A percentile compares a stretch with the other conserved stretches of the same genome.
These are phyloP conservation scores for Ochotona curzoniae DNA, from an alignment of 2,113 vertebrate species.

Conservation along the genomic window DNA sequence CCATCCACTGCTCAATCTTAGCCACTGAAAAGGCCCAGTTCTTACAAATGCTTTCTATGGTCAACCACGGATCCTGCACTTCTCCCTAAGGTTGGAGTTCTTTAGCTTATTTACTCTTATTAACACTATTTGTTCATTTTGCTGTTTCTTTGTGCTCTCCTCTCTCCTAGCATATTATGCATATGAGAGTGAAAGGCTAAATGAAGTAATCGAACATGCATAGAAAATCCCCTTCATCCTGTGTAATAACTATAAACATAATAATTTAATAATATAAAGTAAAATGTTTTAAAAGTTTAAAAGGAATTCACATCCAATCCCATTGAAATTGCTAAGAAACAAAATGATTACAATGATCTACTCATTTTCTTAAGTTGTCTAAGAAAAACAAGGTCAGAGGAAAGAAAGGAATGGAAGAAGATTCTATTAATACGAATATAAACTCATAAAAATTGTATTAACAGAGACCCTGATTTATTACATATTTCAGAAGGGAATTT, in stretches of 20 bases:
- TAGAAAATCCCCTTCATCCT: not conserved
- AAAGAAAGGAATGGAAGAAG: not conserved
- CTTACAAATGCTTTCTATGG: too few relatives aligned
- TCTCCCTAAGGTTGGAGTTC: too few relatives aligned
- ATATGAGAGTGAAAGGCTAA: not conserved
- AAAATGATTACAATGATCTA: not conserved
- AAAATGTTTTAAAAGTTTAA: not conserved
- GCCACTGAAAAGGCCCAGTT: too few relatives aligned
- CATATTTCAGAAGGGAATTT: not conserved
- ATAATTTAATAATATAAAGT: not conserved
- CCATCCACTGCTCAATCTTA: too few relatives aligned
- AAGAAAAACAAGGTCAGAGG: not conserved
- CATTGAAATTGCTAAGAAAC: not conserved
- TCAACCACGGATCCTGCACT: too few relatives aligned
- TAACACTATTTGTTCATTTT: fast-evolving
- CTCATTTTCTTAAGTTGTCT: not conserved
- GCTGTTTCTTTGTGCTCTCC: not conserved
- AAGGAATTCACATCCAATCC: not conserved
- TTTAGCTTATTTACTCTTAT: not conserved
- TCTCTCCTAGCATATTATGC: not conserved
- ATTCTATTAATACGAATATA: not conserved
- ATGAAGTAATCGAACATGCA: not conserved
- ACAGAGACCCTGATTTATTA: not conserved
- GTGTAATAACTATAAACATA: not conserved
- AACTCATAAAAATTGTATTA: not conserved